Conservation (phyloP, 2,113 vertebrate genomes). For the Carassius carassius region DNA sequence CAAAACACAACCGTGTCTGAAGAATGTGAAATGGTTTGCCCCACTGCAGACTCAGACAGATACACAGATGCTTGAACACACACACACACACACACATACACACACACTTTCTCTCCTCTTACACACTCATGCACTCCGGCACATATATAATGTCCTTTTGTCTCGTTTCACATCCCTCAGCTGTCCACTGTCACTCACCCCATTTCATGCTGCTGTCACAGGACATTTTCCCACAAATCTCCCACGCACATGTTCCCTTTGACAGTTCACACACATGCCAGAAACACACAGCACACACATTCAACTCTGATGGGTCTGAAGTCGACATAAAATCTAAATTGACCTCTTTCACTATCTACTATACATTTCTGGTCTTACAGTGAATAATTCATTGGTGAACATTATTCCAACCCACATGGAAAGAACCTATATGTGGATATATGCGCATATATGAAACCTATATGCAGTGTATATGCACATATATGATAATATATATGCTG, state of each 20-base stretch:
- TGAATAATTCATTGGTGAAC: neutral
- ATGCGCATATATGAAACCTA: too few species aligned
- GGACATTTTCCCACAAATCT: slow-evolving; percentile 35
- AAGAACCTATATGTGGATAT: too few species aligned
- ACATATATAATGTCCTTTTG: slow-evolving; percentile 22
- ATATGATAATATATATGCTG: too few species aligned
- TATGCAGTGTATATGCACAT: too few species aligned
- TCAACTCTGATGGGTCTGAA: neutral
- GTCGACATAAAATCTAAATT: neutral
- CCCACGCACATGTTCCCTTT: neutral
- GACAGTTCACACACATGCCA: slow-evolving; percentile 7
- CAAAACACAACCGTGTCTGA: slow-evolving; percentile 28
- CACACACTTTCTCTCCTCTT: slow-evolving; percentile 12
- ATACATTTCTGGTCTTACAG: neutral
- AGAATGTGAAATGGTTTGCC: slow-evolving; percentile 23
- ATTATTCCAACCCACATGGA: too few species aligned
- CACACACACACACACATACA: slow-evolving; percentile 17
- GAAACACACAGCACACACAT: neutral
- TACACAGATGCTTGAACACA: slow-evolving; percentile 18
- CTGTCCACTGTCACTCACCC: slow-evolving; percentile 14
- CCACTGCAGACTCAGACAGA: neutral
- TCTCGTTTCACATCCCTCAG: slow-evolving; percentile 10
- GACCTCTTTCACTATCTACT: neutral
- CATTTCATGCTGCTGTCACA: slow-evolving; percentile 36
- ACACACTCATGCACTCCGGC: slow-evolving; percentile 3